Base-by-base conservation (phyloP, 2,888 invertebrate genomes). In the Athalia cordata region DNA sequence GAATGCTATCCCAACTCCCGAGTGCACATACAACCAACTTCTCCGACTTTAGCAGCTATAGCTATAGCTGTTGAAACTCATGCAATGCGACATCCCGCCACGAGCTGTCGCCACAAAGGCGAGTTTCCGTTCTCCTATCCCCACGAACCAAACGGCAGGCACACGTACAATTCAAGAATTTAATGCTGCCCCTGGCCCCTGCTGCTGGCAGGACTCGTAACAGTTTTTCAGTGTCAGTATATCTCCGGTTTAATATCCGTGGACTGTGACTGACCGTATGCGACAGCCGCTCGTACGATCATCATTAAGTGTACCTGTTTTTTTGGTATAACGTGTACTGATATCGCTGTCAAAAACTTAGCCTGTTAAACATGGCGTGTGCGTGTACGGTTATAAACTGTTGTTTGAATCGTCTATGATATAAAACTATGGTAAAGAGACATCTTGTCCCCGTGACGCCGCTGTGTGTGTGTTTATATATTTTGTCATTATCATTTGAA, bases 21-120 rank as follows among this genome's bases (percentile, higher is more conserved):
- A 9, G 7, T 7, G 7, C 55, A 55, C 7, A 55, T n/a, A 55
- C 55, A 9, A 55, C 55, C n/a, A 29, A 55, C 55, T 29, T 29
- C 29, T 29, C 29, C 29, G 29, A 29, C 29, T 29, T 29, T 29
- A 29, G 29, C 29, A 29, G 29, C 29, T 29, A 29, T 29, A 29
- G 29, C 2, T 29, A 29, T 29, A 29, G 29, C 29, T 29, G 29
- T 29, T 29, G 29, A 29, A 2, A 29, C 29, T 29, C 29, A 29
- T 29, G 29, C 29, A 49, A 78, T 50, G 66, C 77, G 62, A 72
- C 65, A 50, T 62, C 75, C 75, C 50, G 62, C 75, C 75, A 62
- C 75, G 75, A 75, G 75, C 62, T 75, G 75, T 75, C 75, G 75
- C 75, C 62, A 75, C 75, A 29, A 15, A 75, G 59, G 50, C 75